Evolutionary conservation across 2,797 vertebrate species (phyloP), one percentile per base, ranked within the genome.

Genomic region (Amazonetta brasiliensis): DNA sequence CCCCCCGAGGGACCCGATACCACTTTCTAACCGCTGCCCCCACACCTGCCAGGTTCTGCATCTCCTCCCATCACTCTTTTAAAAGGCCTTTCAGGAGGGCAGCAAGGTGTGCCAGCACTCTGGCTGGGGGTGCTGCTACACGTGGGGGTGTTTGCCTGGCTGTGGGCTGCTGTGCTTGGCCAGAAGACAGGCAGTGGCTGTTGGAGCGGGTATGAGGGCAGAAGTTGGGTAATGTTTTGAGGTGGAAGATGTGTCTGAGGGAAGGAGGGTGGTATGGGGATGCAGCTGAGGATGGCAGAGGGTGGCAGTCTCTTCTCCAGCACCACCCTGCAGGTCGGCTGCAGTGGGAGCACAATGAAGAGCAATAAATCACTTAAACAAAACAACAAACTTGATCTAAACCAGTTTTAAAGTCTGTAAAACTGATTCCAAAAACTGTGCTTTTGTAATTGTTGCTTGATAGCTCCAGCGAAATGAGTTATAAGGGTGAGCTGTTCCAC

Each of bases 381-480:
- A 89, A 25, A 6, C 18, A 52, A 46, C 10, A 66, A 48, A 66
- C 25, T 56, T 84, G 87, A 92, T 71, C 71, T 76, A 67, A 95
- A 88, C 4, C 89, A 95, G 50, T 69, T 84, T 94, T 69, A 92
- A 86, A 59, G 69, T 75, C 92, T 56, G 35, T 37, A 63, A 90
- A 92, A 72, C 55, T 3, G 55, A 81, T 67, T 86, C 77, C 50
- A 88, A 92, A 82, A 33, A 0, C 55, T 0, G 0, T 41, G 41
- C 64, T 85, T 39, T 92, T 78, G 44, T 87, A 95, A 75, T 75
- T 2, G 3, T 21, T 28, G 37, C 59, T 56, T 54, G 80, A 92
- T 79, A 79, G 85, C 39, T 88, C 39, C 63, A 94, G 81, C 6
- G 31, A 94, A 89, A 89, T 84, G 43, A 95, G 58, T 96, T 92